Base-by-base conservation (phyloP, 2,113 vertebrate genomes). In the Etheostoma spectabile region DNA sequence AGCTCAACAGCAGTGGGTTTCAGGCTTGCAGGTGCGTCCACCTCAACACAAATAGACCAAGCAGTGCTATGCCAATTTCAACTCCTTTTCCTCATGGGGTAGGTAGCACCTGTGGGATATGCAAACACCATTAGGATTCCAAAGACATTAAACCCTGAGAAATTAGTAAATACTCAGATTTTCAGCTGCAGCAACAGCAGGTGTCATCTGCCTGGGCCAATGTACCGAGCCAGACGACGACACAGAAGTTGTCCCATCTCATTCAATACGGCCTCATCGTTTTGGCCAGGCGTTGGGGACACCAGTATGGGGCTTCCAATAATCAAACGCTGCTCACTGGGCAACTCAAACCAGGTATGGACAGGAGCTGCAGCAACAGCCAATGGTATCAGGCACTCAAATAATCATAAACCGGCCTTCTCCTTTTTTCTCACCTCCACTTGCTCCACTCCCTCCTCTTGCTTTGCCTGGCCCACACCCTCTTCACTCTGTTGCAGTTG, bases 261-360 rank as follows among this genome's bases (percentile, higher is more conserved):
- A 87, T 94, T 21, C 89, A 92, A 4, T 94, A 91, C 15, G 86
- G 8, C 76, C 92, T 55, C 87, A 89, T 59, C 88, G 82, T 42
- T 94, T 95, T 64, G 52, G 86, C 8, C 91, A 92, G 55, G 90
- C 90, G 8, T 77, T 94, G 3, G 92, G 87, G 64, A 73, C 91
- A 1, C 76, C 92, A 1, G 77, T 95, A 6, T 95, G 94, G 93
- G 89, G 93, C 68, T 95, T 96, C 91, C 94, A 94, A 79, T 30
- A 83, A 84, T 52, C 92, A 91, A 73, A 55, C 91, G 8, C 80
- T 95, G 66, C 77, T 95, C 52, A 79, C 92, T 2, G 90, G 92
- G 51, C 88, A 91, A 68, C 86, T 94, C 33, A 93, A 94, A 84
- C 85, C 89, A 67, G 92, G 93, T 35, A 84, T 30, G 91, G 85